Evolutionary conservation across 1,140 invertebrate genomes (phyloP).

Genomic region (Caenorhabditis brenneri): DNA sequence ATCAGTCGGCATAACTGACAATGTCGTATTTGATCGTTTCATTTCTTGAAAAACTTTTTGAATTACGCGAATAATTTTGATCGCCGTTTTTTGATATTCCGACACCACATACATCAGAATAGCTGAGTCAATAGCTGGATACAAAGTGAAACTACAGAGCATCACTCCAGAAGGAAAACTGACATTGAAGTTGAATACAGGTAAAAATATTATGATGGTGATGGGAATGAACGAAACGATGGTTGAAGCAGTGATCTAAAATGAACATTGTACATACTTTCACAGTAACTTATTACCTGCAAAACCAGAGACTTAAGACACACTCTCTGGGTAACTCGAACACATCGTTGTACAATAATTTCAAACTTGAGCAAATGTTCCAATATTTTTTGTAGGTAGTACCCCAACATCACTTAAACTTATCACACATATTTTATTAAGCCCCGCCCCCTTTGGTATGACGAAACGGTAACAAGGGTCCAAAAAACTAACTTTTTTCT

Average conservation of each 20-base stretch:
- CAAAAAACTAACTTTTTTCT: too few species aligned
- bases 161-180: background rate
- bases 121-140: too few species aligned
- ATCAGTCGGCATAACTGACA: too few species aligned
- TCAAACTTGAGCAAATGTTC: background rate
- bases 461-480: too few species aligned
- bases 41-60: too few species aligned
- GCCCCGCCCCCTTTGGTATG: too few species aligned
- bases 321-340: too few species aligned
- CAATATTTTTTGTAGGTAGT: too few species aligned
- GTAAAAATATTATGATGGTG: background rate
- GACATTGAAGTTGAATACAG: background rate
- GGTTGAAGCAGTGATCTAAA: background rate
- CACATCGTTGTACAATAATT: too few species aligned
- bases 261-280: background rate
- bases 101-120: background rate
- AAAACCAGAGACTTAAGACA: background rate
- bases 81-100: background rate
- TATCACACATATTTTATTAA: too few species aligned
- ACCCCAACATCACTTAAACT: too few species aligned
- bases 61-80: background rate
- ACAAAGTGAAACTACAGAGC: background rate
- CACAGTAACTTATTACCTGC: background rate
- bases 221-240: background rate
- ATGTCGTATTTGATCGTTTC: too few species aligned